phyloP scores from a whole-genome alignment of 2,797 vertebrate species.

The Galago senegalensis region DNA sequence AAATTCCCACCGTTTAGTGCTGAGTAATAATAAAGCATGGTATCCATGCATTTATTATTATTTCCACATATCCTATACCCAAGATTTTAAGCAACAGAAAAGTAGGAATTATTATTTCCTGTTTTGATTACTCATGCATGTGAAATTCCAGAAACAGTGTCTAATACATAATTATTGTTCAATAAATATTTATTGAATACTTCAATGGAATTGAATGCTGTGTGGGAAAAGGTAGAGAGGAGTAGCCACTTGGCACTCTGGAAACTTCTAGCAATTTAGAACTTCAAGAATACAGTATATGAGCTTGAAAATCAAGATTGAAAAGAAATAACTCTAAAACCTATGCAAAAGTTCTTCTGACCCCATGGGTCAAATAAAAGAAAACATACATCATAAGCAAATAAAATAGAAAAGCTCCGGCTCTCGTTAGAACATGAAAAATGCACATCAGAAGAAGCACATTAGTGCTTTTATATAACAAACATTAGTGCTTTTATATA shows the following conservation, averaged over 20 bases:
- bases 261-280: neutral
- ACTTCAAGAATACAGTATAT: neutral
- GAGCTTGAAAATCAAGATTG: neutral
- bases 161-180: neutral
- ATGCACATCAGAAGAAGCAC: neutral
- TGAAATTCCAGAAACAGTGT: neutral
- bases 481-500: slow-evolving; percentile 26
- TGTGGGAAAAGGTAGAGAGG: neutral
- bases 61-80: neutral
- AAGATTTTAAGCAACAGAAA: slow-evolving; percentile 9
- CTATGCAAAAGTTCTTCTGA: neutral
- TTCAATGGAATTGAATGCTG: neutral
- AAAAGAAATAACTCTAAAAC: neutral
- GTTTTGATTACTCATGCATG: neutral
- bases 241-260: neutral
- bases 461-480: slow-evolving; percentile 37
- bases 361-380: neutral
- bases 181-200: slow-evolving; percentile 1
- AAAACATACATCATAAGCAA: neutral
- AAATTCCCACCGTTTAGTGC: neutral
- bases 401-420: neutral
- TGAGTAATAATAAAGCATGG: neutral
- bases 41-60: neutral
- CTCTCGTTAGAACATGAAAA: neutral
- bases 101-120: neutral